A percentile compares a stretch with the other conserved stretches of the same genome.
Conservation (phyloP, 1,140 invertebrate genomes). For the Camponotus vicinus region DNA sequence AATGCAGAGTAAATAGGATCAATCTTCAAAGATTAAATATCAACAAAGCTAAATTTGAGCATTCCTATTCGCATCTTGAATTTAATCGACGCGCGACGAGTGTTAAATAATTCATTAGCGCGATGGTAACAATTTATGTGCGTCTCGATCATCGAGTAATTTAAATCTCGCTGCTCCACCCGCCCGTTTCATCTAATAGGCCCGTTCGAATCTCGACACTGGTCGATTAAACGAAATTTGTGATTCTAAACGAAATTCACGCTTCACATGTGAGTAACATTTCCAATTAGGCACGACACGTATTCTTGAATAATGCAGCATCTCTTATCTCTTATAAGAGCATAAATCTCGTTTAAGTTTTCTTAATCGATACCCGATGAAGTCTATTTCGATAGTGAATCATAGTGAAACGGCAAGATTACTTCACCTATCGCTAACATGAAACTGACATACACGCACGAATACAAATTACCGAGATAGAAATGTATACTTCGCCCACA, state of each 20-base stretch:
- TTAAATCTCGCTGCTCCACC: background rate
- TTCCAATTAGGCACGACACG: slow-evolving; percentile 34
- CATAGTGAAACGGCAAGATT: background rate
- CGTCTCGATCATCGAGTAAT: slow-evolving; percentile 4
- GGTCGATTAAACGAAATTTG: slow-evolving; percentile 37
- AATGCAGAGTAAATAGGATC: slow-evolving; percentile 10
- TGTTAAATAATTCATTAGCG: slow-evolving; percentile 62
- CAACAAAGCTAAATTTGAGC: slow-evolving; percentile 44
- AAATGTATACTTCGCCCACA: slow-evolving; percentile 27
- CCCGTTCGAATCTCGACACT: background rate
- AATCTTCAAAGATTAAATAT: slow-evolving; percentile 24
- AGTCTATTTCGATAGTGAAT: slow-evolving; percentile 39
- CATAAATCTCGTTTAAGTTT: slow-evolving; percentile 14
- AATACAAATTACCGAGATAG: slow-evolving; percentile 34
- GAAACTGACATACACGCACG: slow-evolving; percentile 16
- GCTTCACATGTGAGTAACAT: slow-evolving; percentile 20
- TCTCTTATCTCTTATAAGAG: slow-evolving; percentile 20
- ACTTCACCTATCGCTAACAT: background rate
- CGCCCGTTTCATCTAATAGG: slow-evolving; percentile 22
- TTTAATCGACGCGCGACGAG: slow-evolving; percentile 30
- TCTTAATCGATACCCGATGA: background rate
- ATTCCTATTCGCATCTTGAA: slow-evolving; percentile 7
- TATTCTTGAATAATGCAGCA: slow-evolving; percentile 47
- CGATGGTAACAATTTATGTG: slow-evolving; percentile 31
- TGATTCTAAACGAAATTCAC: slow-evolving; percentile 39